These are phyloP conservation scores for Myopa tessellatipennis DNA, from an alignment of 2,888 invertebrate genomes.

Conservation along the genomic window DNA sequence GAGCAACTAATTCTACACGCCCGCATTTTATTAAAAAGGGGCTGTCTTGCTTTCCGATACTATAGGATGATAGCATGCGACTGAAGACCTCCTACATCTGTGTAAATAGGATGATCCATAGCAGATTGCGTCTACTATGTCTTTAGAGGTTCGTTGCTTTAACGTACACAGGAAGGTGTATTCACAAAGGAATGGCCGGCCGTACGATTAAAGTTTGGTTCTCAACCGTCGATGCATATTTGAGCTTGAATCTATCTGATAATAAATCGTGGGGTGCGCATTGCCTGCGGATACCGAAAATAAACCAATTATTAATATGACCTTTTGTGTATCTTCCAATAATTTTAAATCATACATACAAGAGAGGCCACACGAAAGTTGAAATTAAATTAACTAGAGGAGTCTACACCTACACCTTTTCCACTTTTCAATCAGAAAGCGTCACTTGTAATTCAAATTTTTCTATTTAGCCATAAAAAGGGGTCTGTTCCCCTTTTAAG, in stretches of 20 bases:
- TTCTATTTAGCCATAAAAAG: no score
- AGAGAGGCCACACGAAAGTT: background rate
- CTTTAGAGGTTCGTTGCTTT: conserved; percentile 1
- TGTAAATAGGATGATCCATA: conserved; percentile 9
- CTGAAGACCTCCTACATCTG: conserved; percentile 25
- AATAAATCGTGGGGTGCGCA: conserved; percentile 28
- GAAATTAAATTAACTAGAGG: background rate
- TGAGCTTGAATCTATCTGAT: conserved; percentile 22
- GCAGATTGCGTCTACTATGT: conserved; percentile 11
- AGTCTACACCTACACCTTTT: no score
- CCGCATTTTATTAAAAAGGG: conserved; percentile 57
- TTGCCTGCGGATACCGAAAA: conserved; percentile 31
- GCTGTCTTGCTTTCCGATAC: conserved; percentile 18
- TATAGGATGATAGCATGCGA: conserved; percentile 20
- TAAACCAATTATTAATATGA: conserved; percentile 33
- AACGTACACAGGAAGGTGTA: conserved; percentile 19
- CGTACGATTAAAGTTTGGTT: conserved; percentile 10
- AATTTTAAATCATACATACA: background rate
- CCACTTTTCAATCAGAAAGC: no score
- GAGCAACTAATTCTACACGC: conserved; percentile 66
- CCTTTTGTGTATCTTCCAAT: conserved; percentile 18
- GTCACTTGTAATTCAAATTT: no score
- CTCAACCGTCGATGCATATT: conserved; percentile 19
- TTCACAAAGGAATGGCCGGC: conserved; percentile 2
- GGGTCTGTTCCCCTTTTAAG: no score